Evolutionary conservation across 2,888 invertebrate species (phyloP).

Genomic region (Hylaea fasciaria): DNA sequence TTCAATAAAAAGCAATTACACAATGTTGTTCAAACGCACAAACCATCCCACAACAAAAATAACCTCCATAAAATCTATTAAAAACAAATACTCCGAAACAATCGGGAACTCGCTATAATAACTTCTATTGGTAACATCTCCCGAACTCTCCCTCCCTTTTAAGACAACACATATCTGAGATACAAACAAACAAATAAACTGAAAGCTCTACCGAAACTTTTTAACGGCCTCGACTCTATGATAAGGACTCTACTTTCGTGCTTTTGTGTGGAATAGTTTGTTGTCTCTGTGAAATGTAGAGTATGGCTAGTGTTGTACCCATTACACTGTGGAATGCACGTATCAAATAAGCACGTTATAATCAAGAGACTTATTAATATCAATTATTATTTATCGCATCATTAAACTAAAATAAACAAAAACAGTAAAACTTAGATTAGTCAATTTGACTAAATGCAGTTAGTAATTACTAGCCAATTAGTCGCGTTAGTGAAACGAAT

Average conservation of each 20-base stretch:
- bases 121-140: background rate
- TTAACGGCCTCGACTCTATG: conserved; percentile 38
- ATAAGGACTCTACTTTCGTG: conserved; percentile 36
- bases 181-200: conserved; percentile 43
- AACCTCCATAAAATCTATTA: background rate
- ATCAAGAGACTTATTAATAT: too few species aligned
- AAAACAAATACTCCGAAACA: background rate
- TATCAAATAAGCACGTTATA: too few species aligned
- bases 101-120: conserved; percentile 1
- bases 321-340: too few species aligned
- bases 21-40: background rate
- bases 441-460: background rate
- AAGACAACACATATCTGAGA: conserved; percentile 24
- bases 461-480: background rate
- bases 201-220: conserved; percentile 38
- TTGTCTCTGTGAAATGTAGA: conserved; percentile 15
- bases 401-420: too few species aligned
- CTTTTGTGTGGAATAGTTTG: conserved; percentile 24
- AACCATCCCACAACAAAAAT: background rate
- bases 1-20: background rate
- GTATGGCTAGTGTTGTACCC: conserved; percentile 8
- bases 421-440: too few species aligned
- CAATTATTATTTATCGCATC: too few species aligned
- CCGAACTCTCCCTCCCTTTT: conserved; percentile 3
- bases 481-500: too few species aligned